These are phyloP conservation scores for Nasonia oneida DNA, from an alignment of 2,888 invertebrate genomes.

Conservation along the genomic window DNA sequence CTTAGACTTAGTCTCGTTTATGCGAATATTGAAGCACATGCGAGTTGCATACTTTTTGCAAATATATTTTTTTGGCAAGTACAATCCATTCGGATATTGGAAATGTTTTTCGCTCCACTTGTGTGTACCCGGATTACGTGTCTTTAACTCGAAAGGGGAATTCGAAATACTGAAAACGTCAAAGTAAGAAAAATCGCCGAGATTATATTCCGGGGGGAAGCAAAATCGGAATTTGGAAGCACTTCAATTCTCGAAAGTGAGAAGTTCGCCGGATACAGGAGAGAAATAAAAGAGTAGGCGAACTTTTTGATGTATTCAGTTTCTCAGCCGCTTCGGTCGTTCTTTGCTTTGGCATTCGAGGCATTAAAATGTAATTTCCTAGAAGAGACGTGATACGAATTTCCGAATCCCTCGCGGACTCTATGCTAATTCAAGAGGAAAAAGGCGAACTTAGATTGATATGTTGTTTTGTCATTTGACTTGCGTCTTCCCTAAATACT, in stretches of 20 bases:
- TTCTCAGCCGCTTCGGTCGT: background rate
- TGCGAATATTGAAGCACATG: background rate
- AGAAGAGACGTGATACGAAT: background rate
- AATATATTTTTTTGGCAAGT: too few relatives aligned
- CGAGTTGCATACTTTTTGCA: background rate
- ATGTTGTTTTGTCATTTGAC: background rate
- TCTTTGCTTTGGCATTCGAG: constrained; percentile 13
- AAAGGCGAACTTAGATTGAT: background rate
- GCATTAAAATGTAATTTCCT: constrained; percentile 28
- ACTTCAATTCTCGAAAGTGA: constrained; percentile 8
- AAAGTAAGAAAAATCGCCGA: background rate
- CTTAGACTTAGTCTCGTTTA: background rate
- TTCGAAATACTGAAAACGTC: background rate
- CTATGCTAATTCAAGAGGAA: background rate
- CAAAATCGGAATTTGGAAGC: constrained; percentile 16
- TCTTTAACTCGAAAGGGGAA: background rate
- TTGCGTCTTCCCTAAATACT: background rate
- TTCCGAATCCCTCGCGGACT: background rate
- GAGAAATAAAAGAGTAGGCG: constrained; percentile 7
- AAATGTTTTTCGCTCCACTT: background rate
- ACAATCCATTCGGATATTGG: too few relatives aligned
- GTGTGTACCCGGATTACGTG: background rate
- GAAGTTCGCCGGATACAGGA: background rate
- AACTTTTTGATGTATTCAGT: constrained; percentile 20
- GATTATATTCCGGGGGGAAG: background rate